Base-by-base conservation (phyloP, 2,113 vertebrate species). In the Ranitomeya imitator region DNA sequence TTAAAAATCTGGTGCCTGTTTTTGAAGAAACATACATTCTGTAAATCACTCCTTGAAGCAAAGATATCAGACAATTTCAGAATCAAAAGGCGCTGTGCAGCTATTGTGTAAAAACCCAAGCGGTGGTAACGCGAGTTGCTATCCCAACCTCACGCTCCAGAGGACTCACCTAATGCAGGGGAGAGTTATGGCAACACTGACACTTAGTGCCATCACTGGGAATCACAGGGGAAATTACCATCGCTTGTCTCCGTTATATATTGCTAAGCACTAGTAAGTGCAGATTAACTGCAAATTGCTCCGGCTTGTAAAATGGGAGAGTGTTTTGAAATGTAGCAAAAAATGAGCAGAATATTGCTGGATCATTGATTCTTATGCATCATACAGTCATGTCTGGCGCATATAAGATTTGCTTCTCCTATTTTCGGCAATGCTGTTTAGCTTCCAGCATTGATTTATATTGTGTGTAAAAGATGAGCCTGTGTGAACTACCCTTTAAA, bases 131-230 rank as follows among this genome's bases (percentile, higher is more conserved):
- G 45, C 6, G 9, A 31, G 80, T 88, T 88, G 87, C 87, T 78
- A 83, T 88, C 87, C 71, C 87, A 88, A 77, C 80, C 87, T 88
- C 87, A 88, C 73, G 80, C 87, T 78, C 78, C 87, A 78, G 80
- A 82, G 69, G 84, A 23, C 87, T 65, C 21, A 81, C 23, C 31
- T 83, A 83, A 83, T 83, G 80, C 67, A 60, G 78, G 23, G 23
- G 87, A 84, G 80, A 57, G 80, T 63, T 77, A 76, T 84, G 59
- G 69, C 80, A 83, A 84, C 87, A 84, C 87, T 88, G 86, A 88
- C 87, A 78, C 80, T 88, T 63, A 88, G 87, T 78, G 80, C 71
- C 67, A 88, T 84, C 82, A 88, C 45, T 37, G 59, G 57, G 71
- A 88, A 88, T 21, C 86, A 88, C 87, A 84, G 18, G 80, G 79